Conservation (phyloP, 2,888 invertebrate species). For the Tricholauxania praeusta region DNA sequence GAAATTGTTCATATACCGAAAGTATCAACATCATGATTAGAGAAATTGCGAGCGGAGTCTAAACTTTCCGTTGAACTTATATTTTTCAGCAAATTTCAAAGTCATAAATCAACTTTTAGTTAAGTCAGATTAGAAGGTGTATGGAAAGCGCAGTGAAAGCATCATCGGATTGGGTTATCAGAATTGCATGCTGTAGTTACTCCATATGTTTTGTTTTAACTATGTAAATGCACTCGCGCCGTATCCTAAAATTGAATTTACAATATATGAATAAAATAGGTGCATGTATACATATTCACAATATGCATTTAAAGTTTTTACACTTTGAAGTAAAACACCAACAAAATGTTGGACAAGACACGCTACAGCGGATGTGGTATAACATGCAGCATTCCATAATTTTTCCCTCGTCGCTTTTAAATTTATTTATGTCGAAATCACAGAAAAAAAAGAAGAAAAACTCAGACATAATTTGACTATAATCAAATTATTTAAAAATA, state of each 20-base stretch:
- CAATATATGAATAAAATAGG: not conserved
- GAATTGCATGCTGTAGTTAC: too few relatives aligned
- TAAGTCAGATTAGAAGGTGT: too few relatives aligned
- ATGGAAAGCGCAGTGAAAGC: too few relatives aligned
- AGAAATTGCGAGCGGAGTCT: too few relatives aligned
- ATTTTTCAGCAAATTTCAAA: too few relatives aligned
- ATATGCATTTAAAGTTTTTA: not conserved
- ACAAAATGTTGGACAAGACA: slow-evolving; percentile 4
- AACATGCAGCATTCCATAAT: slow-evolving; percentile 5
- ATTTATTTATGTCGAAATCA: not conserved
- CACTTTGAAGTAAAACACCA: not conserved
- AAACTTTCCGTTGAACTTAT: too few relatives aligned
- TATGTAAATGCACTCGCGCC: too few relatives aligned
- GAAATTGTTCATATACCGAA: too few relatives aligned
- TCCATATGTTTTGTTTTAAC: too few relatives aligned
- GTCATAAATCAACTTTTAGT: too few relatives aligned
- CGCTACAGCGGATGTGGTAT: not conserved
- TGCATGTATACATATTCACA: not conserved
- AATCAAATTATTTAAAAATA: slow-evolving; percentile 7
- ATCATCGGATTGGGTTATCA: too few relatives aligned
- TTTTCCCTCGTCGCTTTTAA: slow-evolving; percentile 3
- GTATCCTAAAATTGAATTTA: not conserved
- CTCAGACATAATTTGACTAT: slow-evolving; percentile 28
- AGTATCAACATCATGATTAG: too few relatives aligned
- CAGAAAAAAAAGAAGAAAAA: slow-evolving; percentile 6